Percentiles rank a stretch among this genome's conserved stretches.
Evolutionary conservation across 2,888 invertebrate species (phyloP).

Genomic region (Archaeoteleia sp.): DNA sequence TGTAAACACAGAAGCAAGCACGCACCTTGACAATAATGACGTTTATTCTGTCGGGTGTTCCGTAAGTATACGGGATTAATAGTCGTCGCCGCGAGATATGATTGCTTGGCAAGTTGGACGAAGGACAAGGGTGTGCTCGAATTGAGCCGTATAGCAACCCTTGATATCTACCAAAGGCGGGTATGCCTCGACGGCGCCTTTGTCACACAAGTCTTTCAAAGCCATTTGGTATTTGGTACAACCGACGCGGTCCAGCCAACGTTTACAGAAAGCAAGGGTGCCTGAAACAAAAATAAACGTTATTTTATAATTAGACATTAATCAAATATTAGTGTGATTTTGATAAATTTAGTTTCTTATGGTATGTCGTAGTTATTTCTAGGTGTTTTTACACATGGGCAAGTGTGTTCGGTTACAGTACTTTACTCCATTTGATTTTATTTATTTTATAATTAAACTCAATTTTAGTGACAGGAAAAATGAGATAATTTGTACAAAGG

Average conservation of each 20-base stretch:
- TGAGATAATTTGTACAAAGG: too few relatives aligned
- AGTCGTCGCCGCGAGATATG: constrained; percentile 96
- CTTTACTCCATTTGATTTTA: too few relatives aligned
- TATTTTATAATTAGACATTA: too few relatives aligned
- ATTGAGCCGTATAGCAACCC: constrained; percentile 99
- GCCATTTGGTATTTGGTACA: constrained; percentile 99
- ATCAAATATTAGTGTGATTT: constrained; percentile 5
- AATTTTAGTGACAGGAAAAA: too few relatives aligned
- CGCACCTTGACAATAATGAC: constrained; percentile 19
- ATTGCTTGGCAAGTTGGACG: constrained; percentile 99
- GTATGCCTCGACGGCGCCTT: constrained; percentile 97
- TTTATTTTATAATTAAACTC: too few relatives aligned
- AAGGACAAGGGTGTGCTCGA: constrained; percentile 97
- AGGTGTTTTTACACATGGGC: too few relatives aligned
- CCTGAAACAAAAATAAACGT: constrained; percentile 56
- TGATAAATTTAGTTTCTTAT: constrained; percentile 16
- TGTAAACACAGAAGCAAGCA: constrained; percentile 10
- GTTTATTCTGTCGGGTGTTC: constrained; percentile 12
- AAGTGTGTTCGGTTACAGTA: too few relatives aligned
- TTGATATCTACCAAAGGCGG: constrained; percentile 98
- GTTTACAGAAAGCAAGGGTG: constrained; percentile 98
- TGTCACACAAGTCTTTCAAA: constrained; percentile 97
- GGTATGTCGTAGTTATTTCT: too few relatives aligned
- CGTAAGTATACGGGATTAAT: constrained; percentile 77
- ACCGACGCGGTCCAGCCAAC: constrained; percentile 98